A percentile compares a stretch with the other conserved stretches of the same genome.
phyloP scores from a whole-genome alignment of 2,888 invertebrate genomes.

The Neuroscelio doddi region DNA sequence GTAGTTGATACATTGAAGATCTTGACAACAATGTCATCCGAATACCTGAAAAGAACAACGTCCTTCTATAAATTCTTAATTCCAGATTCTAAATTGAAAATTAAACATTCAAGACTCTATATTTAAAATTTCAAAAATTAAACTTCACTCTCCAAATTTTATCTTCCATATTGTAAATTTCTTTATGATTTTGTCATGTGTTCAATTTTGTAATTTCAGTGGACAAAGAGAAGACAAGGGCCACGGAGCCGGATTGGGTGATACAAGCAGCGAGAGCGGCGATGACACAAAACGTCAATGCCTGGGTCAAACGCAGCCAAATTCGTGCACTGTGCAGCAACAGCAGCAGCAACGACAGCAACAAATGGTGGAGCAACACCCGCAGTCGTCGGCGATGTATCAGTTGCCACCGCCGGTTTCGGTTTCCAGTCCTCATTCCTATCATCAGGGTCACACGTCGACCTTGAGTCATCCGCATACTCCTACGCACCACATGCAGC shows the following conservation, averaged over 20 bases:
- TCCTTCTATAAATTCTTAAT: too few relatives aligned
- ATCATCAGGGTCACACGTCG: conserved; percentile 64
- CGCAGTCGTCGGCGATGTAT: conserved; percentile 65
- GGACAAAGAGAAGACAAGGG: conserved; percentile 68
- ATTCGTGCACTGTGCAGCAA: conserved; percentile 47
- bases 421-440: conserved; percentile 68
- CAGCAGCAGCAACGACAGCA: conserved; percentile 54
- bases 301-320: conserved; percentile 43
- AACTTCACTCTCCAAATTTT: not conserved
- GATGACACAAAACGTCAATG: conserved; percentile 56
- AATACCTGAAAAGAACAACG: too few relatives aligned
- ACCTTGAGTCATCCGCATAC: conserved; percentile 64
- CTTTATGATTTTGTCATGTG: conserved; percentile 6
- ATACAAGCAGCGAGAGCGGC: conserved; percentile 69
- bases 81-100: too few relatives aligned
- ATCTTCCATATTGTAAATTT: not conserved
- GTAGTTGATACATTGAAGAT: too few relatives aligned
- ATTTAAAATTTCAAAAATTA: not conserved
- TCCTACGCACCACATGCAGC: conserved; percentile 66
- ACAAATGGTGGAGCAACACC: conserved; percentile 56
- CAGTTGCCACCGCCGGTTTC: conserved; percentile 66
- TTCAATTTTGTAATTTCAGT: too few relatives aligned
- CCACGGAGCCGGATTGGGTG: conserved; percentile 62
- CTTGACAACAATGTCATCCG: too few relatives aligned
- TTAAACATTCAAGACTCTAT: too few relatives aligned